Conservation (phyloP, 2,797 vertebrate genomes). For the Ispidina lecontei region DNA sequence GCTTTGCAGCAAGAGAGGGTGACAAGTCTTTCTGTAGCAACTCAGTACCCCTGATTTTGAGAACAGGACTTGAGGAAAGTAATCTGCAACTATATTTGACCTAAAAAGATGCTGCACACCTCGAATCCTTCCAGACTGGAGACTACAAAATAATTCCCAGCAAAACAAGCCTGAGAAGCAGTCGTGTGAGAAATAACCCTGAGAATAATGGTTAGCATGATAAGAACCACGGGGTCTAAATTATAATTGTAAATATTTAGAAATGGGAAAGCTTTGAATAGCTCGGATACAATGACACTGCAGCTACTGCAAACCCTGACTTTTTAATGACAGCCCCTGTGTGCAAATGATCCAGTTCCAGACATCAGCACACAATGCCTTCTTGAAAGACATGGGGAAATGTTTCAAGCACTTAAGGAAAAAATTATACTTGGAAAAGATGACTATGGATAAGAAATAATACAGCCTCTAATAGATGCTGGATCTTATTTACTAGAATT, state of each 20-base stretch:
- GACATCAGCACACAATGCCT: neutral
- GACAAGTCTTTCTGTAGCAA: neutral
- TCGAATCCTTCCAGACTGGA: neutral
- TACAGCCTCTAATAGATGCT: neutral
- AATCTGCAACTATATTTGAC: neutral
- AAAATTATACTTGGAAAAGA: neutral
- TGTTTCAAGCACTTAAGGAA: neutral
- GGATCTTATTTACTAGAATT: slow-evolving; percentile 46
- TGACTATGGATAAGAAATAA: neutral
- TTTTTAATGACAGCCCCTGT: neutral
- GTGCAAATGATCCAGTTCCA: slow-evolving; percentile 28
- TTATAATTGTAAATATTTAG: neutral
- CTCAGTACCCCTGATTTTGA: neutral
- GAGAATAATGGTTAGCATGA: neutral
- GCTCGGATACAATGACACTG: neutral
- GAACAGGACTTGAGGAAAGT: neutral
- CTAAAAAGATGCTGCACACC: neutral
- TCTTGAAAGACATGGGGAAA: slow-evolving; percentile 1
- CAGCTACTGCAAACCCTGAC: neutral
- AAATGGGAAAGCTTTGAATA: neutral
- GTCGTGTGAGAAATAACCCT: neutral
- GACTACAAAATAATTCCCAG: neutral
- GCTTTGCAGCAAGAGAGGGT: neutral
- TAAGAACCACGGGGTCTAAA: neutral
- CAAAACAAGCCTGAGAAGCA: neutral